Evolutionary conservation across 2,113 vertebrate genomes (phyloP).

Genomic region (Promerops cafer): DNA sequence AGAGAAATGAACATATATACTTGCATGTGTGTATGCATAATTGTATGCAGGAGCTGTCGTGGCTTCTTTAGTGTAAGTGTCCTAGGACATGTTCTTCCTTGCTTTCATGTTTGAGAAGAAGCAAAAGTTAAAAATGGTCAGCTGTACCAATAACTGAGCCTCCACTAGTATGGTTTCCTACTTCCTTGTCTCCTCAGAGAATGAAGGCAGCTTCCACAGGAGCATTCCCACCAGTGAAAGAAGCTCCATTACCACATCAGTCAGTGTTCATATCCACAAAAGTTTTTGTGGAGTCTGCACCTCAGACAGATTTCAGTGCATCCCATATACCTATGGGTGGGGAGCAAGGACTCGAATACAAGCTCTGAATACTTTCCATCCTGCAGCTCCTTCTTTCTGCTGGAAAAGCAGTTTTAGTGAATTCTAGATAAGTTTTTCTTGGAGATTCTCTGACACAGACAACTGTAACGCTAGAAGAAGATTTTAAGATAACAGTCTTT

Average conservation of each 20-base stretch:
- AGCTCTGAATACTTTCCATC: background rate
- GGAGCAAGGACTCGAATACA: background rate
- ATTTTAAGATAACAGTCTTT: background rate
- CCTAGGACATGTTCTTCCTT: background rate
- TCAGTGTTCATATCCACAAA: background rate
- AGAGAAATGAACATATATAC: background rate
- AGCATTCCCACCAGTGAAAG: background rate
- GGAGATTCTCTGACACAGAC: background rate
- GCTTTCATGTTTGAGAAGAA: background rate
- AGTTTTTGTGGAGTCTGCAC: background rate
- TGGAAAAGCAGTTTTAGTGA: background rate
- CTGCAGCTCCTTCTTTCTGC: background rate
- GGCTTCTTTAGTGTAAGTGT: background rate
- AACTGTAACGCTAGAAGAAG: background rate
- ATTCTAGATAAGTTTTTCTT: background rate
- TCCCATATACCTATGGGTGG: background rate
- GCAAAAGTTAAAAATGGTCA: background rate
- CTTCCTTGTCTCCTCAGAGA: background rate
- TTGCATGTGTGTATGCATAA: background rate
- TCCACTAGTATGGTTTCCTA: background rate
- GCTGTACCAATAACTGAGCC: background rate
- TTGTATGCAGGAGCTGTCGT: fast-evolving
- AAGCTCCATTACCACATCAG: background rate
- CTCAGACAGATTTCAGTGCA: background rate
- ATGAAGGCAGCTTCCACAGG: background rate